Evolutionary conservation across 92 coral and sea anemone genomes (phyloP), one percentile per base, ranked within the genome.

Genomic region (Actinostola sp.): DNA sequence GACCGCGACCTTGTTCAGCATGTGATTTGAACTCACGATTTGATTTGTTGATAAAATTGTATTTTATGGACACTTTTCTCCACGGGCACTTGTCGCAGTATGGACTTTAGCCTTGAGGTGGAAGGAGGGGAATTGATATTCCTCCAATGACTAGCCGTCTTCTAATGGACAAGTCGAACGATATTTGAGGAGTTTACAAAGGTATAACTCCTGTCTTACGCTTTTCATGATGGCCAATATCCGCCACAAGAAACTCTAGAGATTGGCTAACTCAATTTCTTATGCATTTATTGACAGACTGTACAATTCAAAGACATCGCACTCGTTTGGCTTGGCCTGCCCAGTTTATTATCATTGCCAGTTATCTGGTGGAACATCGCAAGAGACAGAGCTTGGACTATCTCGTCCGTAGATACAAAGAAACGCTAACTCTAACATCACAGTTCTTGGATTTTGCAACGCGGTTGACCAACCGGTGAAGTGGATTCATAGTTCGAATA

Each of bases 181-280:
- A 46, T 46, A 46, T 46, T 46, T 46, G 53, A 46, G 15, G 19
- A 6, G 7, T 16, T 46, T 46, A 46, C 53, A 46, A 46, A 13
- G 53, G 53, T 46, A 46, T 20, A 19, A n/a, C 36, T 57, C 63
- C 33, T 57, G 38, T 57, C 3, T 26, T 21, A 17, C 19, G 8
- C 63, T 57, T 57, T 66, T 48, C 30, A 50, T 68, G 57, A 68
- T 31, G 48, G 15, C 16, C 49, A 68, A 68, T 68, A 68, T 68
- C 74, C 70, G 55, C 31, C 14, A 36, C 8, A 44, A 64, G 45
- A 28, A 28, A 13, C 34, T 51, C 54, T 44, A 31, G 35, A 41
- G 71, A 65, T 65, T 65, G 71, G 71, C 17, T 67, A 28, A 33
- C 34, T 50, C 27, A 5, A 28, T 27, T 57, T 20, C 29, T 12